Percentiles rank a stretch among this genome's conserved stretches.
phyloP scores from a whole-genome alignment of 2,113 vertebrate genomes.

The Pagrus major region DNA sequence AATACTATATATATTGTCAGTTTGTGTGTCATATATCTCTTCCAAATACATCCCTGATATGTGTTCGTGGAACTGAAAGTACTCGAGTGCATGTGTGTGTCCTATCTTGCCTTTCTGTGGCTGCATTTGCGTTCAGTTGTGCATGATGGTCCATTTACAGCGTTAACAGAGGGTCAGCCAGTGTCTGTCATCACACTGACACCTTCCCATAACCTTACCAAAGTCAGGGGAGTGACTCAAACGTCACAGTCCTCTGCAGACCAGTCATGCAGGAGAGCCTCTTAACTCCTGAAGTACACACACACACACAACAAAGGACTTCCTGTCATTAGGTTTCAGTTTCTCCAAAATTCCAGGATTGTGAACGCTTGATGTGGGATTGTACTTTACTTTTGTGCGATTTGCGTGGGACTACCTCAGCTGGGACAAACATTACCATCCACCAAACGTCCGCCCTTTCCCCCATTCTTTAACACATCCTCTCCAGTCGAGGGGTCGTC shows the following conservation, averaged over 20 bases:
- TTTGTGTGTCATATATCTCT: neutral
- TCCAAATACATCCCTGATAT: neutral
- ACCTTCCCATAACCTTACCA: conserved; percentile 1
- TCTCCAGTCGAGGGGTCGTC: conserved; percentile 38
- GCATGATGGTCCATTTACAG: neutral
- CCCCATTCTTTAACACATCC: conserved; percentile 62
- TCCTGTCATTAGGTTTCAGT: no score
- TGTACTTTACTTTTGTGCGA: neutral
- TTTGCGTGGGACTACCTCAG: neutral
- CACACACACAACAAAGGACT: neutral
- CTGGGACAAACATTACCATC: neutral
- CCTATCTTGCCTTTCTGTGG: neutral
- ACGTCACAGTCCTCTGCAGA: conserved; percentile 41
- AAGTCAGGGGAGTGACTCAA: neutral
- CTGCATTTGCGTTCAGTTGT: conserved; percentile 4
- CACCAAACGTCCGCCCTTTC: conserved; percentile 35
- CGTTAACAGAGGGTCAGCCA: conserved; percentile 20
- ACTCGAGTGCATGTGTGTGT: neutral
- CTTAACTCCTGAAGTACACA: conserved; percentile 1
- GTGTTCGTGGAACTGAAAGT: neutral
- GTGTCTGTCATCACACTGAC: conserved; percentile 27
- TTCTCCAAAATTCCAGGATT: neutral
- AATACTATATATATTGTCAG: neutral
- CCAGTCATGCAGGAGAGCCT: conserved; percentile 56
- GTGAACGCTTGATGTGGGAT: neutral